phyloP scores from a whole-genome alignment of 2,797 vertebrate genomes.

The Lepus townsendii region DNA sequence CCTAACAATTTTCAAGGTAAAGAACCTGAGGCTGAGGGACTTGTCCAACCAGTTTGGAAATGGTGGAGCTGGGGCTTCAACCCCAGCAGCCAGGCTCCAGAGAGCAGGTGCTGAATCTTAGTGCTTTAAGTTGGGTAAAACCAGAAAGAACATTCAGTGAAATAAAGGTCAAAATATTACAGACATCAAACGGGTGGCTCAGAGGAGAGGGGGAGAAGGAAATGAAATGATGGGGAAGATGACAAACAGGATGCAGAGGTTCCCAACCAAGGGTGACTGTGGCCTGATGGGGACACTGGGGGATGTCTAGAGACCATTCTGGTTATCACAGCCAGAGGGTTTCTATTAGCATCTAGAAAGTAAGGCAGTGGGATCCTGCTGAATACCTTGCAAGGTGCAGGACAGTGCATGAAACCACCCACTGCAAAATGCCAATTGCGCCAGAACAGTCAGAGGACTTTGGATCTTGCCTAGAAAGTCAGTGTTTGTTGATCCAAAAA shows the following conservation, averaged over 20 bases:
- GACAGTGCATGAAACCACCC: too few relatives aligned
- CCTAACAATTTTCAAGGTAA: neutral
- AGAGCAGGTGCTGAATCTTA: neutral
- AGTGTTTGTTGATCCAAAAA: neutral
- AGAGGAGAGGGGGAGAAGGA: neutral
- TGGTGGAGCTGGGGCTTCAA: neutral
- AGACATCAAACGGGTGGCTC: neutral
- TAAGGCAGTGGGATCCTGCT: too few relatives aligned
- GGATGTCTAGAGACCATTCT: neutral
- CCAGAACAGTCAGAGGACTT: neutral
- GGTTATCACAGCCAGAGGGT: neutral
- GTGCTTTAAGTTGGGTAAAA: neutral
- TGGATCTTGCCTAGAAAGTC: neutral
- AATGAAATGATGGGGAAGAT: neutral
- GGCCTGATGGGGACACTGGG: too few relatives aligned
- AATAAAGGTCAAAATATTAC: neutral
- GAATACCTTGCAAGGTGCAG: neutral
- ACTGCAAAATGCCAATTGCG: fast-evolving
- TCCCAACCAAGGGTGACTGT: fast-evolving
- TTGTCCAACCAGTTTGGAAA: neutral
- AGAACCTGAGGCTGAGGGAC: neutral
- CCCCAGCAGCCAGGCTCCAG: neutral
- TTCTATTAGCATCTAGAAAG: neutral
- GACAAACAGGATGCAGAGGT: neutral
- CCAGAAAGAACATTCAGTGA: neutral